phyloP scores from a whole-genome alignment of 2,113 vertebrate species.

The Lontra canadensis region DNA sequence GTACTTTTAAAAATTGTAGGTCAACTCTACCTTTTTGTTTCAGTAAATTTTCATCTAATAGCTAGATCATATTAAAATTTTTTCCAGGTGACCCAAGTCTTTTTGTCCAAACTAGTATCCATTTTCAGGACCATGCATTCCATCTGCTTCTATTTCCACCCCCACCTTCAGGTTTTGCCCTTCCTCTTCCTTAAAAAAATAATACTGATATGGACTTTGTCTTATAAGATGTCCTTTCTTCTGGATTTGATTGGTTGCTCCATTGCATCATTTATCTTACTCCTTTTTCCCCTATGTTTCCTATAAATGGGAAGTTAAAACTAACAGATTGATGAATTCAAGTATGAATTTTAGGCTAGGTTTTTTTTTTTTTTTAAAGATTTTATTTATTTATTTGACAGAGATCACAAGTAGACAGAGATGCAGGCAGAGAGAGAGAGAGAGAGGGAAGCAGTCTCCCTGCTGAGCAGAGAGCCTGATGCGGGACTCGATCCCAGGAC shows the following conservation, averaged over 20 bases:
- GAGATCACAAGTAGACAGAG: no score
- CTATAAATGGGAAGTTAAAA: not conserved
- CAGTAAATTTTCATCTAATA: not conserved
- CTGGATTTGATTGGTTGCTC: conserved; percentile 5
- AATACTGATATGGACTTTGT: not conserved
- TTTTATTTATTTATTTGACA: no score
- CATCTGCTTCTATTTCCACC: not conserved
- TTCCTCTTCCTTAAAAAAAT: not conserved
- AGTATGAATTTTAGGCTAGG: not conserved
- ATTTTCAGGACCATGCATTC: not conserved
- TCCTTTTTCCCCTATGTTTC: not conserved
- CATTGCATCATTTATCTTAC: conserved; percentile 21
- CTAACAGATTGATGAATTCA: conserved; percentile 6
- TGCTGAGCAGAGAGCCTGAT: no score
- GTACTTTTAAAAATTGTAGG: not conserved
- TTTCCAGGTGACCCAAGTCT: not conserved
- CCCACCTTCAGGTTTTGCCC: not conserved
- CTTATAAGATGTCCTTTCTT: not conserved
- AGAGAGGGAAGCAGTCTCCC: no score
- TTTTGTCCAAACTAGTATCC: not conserved
- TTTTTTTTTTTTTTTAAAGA: not conserved
- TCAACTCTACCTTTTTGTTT: not conserved
- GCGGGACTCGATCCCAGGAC: no score
- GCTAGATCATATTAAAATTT: not conserved
- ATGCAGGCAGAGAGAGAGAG: no score